Percentiles rank a stretch among this genome's conserved stretches.
phyloP scores from a whole-genome alignment of 2,113 vertebrate species.

The Tragelaphus imberbis region DNA sequence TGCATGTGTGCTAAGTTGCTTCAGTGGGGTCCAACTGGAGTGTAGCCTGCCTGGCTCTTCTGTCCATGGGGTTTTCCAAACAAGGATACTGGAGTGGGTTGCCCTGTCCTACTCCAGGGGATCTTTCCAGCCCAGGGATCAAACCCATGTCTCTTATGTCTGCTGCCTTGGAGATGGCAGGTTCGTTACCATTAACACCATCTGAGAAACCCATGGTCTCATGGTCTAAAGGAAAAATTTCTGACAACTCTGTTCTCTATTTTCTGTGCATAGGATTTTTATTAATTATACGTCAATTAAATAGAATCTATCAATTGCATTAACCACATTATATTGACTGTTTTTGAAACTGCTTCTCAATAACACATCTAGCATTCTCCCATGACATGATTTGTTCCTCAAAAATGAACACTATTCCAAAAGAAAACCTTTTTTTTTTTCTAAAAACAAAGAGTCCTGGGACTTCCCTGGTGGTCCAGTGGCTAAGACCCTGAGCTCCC shows the following conservation, averaged over 20 bases:
- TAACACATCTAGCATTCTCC: neutral
- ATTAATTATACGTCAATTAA: neutral
- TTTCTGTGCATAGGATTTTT: neutral
- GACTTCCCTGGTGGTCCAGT: neutral
- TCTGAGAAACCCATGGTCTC: neutral
- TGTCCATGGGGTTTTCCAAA: neutral
- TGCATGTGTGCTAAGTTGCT: rapidly evolving
- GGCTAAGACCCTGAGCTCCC: neutral
- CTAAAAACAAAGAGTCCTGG: neutral
- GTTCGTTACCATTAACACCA: neutral
- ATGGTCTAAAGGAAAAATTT: neutral
- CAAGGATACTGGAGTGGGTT: neutral
- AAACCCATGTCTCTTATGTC: neutral
- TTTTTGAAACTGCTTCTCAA: neutral
- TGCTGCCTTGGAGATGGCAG: neutral
- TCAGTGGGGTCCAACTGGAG: neutral
- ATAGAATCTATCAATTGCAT: neutral
- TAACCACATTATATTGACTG: neutral
- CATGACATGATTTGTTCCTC: neutral
- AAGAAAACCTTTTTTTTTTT: neutral
- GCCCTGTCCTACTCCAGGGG: neutral
- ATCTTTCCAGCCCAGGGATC: neutral
- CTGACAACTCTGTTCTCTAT: neutral
- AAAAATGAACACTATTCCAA: neutral
- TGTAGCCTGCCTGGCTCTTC: neutral